These are phyloP conservation scores for Mantis religiosa DNA, from an alignment of 2,888 invertebrate genomes.

Conservation along the genomic window DNA sequence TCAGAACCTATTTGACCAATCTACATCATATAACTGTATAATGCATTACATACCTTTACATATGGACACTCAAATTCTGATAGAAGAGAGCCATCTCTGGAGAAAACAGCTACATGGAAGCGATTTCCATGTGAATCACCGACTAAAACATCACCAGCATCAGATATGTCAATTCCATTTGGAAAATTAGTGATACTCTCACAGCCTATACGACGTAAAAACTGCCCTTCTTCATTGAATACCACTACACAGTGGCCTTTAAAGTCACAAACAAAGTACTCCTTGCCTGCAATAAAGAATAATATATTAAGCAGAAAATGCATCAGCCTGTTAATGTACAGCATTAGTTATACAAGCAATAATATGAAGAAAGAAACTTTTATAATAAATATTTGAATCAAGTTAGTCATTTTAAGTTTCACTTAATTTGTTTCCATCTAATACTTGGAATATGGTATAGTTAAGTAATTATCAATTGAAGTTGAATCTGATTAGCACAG, in stretches of 20 bases:
- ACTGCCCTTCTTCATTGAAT: conserved; percentile 87
- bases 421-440: too few species aligned
- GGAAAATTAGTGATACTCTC: conserved; percentile 96
- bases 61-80: conserved; percentile 96
- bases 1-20: neutral
- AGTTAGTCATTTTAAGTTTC: too few species aligned
- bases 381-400: too few species aligned
- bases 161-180: conserved; percentile 96
- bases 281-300: conserved; percentile 60
- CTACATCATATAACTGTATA: neutral
- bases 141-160: conserved; percentile 92
- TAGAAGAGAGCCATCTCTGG: conserved; percentile 78
- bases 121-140: conserved; percentile 97
- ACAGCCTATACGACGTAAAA: conserved; percentile 89
- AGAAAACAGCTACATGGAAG: conserved; percentile 95
- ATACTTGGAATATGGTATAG: too few species aligned
- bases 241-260: conserved; percentile 97
- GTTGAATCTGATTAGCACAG: too few species aligned
- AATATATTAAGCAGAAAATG: neutral
- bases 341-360: too few species aligned
- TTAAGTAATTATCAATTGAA: too few species aligned
- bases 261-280: conserved; percentile 95
- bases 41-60: conserved; percentile 70
- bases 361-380: too few species aligned
- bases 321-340: too few species aligned